Base-by-base conservation (phyloP, 1,140 invertebrate genomes). In the Antheraea pernyi region DNA sequence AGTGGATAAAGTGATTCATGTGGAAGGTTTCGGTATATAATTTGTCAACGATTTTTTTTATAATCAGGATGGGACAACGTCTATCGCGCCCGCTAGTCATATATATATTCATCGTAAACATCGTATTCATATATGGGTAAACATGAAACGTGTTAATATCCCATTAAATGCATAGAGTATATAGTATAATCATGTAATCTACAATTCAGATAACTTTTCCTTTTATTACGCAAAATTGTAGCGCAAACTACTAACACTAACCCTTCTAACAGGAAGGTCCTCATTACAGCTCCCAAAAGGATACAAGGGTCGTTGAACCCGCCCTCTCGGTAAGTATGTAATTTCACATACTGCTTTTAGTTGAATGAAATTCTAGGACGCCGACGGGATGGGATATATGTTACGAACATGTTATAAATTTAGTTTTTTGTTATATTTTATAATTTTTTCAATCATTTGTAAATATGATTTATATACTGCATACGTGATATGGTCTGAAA, bases 261-360 rank as follows among this genome's bases (percentile, higher is more conserved):
- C 46, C 46, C 46, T 53, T 53, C 46, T 53, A 53, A 53, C 19
- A 61, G 22, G 13, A 46, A 62, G 59, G 60, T 46, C 19, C 67
- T 69, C 67, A 69, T 62, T 72, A 72, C 67, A 64, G 66, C 59
- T 36, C 37, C 48, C 63, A 19, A 65, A 71, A 71, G 70, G 59
- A 39, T 65, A n/a, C 36, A 19, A 39, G 48, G 63, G 59, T 59
- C 62, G 19, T 22, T 60, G 62, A 62, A n/a, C 46, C 48, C n/a
- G 65, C 61, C 67, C 67, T 53, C 58, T 22, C 30, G 36, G 11
- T 63, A 69, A 68, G 42, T 64, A 65, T 53, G 67, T 72, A 65
- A 68, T 72, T 72, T 39, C 59, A 72, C 71, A 72, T 69, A 61
- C 71, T 69, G 70, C 71, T 72, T 72, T 72, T 69, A 72, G 71